A percentile compares a stretch with the other conserved stretches of the same genome.
These are phyloP conservation scores for Pocillopora meandrina DNA, from an alignment of 92 coral and sea anemone species.

Conservation along the genomic window DNA sequence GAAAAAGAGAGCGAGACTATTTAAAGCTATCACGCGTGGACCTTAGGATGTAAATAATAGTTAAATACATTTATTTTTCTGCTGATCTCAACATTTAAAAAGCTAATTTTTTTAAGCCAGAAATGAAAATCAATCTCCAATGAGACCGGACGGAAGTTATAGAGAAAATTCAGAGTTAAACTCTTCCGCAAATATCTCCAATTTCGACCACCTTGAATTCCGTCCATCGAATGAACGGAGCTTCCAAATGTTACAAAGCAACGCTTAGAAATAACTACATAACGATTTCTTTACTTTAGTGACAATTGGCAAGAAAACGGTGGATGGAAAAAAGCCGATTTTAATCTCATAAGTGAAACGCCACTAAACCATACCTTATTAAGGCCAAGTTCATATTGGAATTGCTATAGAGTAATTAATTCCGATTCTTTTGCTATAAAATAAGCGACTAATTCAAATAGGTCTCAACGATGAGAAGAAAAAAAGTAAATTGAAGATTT, in stretches of 20 bases:
- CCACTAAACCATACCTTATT: neutral
- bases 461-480: neutral
- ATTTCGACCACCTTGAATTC: conserved; percentile 4
- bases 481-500: neutral
- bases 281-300: no score
- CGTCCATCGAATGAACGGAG: neutral
- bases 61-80: neutral
- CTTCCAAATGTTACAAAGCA: neutral
- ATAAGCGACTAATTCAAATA: conserved; percentile 29
- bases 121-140: neutral
- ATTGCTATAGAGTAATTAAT: conserved; percentile 22
- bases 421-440: conserved; percentile 19
- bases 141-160: conserved; percentile 1
- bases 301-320: neutral
- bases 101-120: neutral
- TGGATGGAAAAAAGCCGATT: neutral
- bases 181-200: conserved; percentile 2
- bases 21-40: neutral
- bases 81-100: neutral
- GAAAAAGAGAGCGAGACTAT: neutral
- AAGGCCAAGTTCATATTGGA: conserved; percentile 43
- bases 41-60: neutral
- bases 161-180: conserved; percentile 15
- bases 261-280: neutral
- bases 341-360: neutral